Evolutionary conservation across 1,140 invertebrate genomes (phyloP).

Genomic region (Musca domestica): DNA sequence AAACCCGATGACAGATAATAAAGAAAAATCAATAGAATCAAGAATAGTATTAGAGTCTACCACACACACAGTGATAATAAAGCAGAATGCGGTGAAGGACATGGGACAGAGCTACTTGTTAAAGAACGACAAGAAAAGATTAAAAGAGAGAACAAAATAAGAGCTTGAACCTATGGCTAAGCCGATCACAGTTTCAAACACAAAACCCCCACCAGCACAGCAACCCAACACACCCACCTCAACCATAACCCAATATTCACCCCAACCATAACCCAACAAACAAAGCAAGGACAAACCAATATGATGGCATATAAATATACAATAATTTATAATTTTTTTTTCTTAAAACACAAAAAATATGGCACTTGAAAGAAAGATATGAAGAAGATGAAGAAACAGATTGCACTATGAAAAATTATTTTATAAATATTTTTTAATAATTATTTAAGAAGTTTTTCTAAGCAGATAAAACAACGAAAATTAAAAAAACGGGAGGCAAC

Average conservation of each 20-base stretch:
- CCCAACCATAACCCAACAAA: neutral
- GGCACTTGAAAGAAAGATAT: conserved; percentile 19
- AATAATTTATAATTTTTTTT: conserved; percentile 7
- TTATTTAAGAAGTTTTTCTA: neutral
- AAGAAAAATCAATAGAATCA: neutral
- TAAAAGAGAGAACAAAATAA: neutral
- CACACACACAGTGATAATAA: too few relatives aligned
- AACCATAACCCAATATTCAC: neutral
- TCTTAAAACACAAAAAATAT: conserved; percentile 11
- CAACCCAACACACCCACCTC: neutral
- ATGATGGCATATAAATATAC: conserved; percentile 28
- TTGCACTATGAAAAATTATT: conserved; percentile 8
- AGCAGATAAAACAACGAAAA: too few relatives aligned
- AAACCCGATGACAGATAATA: neutral
- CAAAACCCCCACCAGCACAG: neutral
- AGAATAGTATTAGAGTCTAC: neutral
- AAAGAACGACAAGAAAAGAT: neutral
- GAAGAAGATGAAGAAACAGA: conserved; percentile 11
- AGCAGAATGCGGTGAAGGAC: neutral
- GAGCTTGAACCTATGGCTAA: too few relatives aligned
- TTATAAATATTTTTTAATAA: conserved; percentile 13
- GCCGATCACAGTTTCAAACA: conserved; percentile 4
- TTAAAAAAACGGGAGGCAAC: too few relatives aligned
- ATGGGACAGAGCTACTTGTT: neutral
- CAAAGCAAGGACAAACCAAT: conserved; percentile 28